Percentiles rank a stretch among this genome's conserved stretches.
Conservation (phyloP, 2,797 vertebrate genomes). For the Ptychobarbus kaznakovi region DNA sequence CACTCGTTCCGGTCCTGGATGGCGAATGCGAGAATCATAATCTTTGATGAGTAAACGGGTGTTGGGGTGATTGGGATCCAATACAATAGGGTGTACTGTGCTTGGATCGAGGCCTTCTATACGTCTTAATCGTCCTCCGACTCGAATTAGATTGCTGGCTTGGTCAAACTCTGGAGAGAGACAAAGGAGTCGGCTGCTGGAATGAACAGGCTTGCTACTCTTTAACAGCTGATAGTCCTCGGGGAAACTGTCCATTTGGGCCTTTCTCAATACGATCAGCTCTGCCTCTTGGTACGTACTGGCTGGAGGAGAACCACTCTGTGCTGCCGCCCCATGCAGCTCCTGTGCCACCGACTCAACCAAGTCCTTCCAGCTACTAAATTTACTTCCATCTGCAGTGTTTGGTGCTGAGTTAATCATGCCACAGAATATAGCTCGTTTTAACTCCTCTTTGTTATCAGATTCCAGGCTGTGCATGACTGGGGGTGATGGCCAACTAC, state of each 20-base stretch:
- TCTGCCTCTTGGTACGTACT: not conserved
- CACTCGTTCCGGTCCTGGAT: slow-evolving; percentile 27
- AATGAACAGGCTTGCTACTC: not conserved
- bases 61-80: slow-evolving; percentile 12
- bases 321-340: slow-evolving; percentile 1
- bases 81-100: slow-evolving; percentile 12
- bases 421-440: not conserved
- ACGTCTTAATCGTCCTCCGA: not conserved
- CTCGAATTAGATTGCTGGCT: not conserved
- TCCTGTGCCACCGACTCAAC: not conserved
- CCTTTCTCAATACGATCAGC: not conserved
- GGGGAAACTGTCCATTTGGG: too few relatives aligned
- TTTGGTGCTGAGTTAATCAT: not conserved
- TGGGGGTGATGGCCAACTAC: not conserved
- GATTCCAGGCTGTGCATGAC: not conserved
- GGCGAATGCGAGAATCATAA: slow-evolving; percentile 18
- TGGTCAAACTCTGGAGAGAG: not conserved
- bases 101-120: not conserved
- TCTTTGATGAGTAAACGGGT: slow-evolving; percentile 34
- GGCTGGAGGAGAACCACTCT: not conserved
- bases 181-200: not conserved
- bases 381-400: too few relatives aligned
- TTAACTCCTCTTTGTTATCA: not conserved
- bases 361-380: slow-evolving; percentile 10
- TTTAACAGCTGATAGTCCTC: slow-evolving; percentile 23